phyloP scores from a whole-genome alignment of 2,888 invertebrate species.

The Amblyjoppa fuscipennis region DNA sequence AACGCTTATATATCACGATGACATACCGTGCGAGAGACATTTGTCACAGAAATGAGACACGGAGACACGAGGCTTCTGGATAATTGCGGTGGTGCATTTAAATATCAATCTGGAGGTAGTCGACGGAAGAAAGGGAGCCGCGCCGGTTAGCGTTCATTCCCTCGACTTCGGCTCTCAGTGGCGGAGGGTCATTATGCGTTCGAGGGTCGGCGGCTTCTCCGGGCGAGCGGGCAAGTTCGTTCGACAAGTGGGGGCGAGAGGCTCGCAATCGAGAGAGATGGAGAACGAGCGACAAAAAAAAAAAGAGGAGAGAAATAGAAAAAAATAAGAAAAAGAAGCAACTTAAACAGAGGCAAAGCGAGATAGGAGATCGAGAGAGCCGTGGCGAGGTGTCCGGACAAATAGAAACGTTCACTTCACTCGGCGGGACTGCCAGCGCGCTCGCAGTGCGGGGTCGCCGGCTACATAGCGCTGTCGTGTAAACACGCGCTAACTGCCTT shows the following conservation, averaged over 20 bases:
- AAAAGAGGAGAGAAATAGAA: conserved; percentile 1
- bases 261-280: background rate
- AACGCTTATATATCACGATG: conserved; percentile 17
- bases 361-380: conserved; percentile 56
- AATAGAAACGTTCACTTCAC: conserved; percentile 82
- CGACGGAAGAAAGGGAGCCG: conserved; percentile 39
- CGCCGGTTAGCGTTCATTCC: conserved; percentile 64
- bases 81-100: conserved; percentile 75
- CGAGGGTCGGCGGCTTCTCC: conserved; percentile 68
- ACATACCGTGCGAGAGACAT: conserved; percentile 3
- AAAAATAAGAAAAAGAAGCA: conserved; percentile 32
- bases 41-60: conserved; percentile 25
- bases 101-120: conserved; percentile 75
- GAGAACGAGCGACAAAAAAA: background rate
- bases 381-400: conserved; percentile 78
- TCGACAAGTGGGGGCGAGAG: conserved; percentile 30
- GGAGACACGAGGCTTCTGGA: conserved; percentile 68
- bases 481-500: conserved; percentile 85
- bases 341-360: conserved; percentile 53
- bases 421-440: conserved; percentile 68
- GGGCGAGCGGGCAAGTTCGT: conserved; percentile 42
- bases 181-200: conserved; percentile 74
- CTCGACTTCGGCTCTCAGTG: conserved; percentile 54
- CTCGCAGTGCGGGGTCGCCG: conserved; percentile 80
- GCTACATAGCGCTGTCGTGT: conserved; percentile 84